Percentiles rank a stretch among this genome's conserved stretches.
Conservation (phyloP, 2,888 invertebrate species). For the Nymphalis urticae region DNA sequence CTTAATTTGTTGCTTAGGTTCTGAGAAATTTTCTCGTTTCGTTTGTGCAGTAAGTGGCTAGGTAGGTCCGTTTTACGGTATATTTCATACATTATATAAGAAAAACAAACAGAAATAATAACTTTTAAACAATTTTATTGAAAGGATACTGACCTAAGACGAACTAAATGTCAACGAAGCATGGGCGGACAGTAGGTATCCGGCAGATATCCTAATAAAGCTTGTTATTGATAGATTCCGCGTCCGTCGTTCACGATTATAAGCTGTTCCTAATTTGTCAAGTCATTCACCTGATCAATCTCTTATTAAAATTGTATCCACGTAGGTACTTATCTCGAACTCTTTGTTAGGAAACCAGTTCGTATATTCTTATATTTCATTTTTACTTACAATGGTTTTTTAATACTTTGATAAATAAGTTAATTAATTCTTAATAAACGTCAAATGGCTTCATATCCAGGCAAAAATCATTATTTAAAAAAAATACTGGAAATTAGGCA, state of each 20-base stretch:
- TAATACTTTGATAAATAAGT: not conserved
- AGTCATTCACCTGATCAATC: constrained; percentile 59
- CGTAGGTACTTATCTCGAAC: constrained; percentile 18
- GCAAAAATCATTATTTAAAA: no score
- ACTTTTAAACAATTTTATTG: not conserved
- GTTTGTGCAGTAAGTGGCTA: no score
- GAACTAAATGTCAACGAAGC: constrained; percentile 1
- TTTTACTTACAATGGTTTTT: not conserved
- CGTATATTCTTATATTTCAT: not conserved
- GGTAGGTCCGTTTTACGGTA: not conserved
- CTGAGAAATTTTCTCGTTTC: no score
- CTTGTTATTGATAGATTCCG: constrained; percentile 38
- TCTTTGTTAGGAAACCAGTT: not conserved
- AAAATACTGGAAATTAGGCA: no score
- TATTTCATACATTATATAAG: not conserved
- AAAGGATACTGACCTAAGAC: constrained; percentile 9
- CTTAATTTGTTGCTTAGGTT: no score
- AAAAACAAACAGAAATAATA: not conserved
- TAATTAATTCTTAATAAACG: not conserved
- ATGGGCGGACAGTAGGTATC: constrained; percentile 21
- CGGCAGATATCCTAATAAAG: constrained; percentile 43
- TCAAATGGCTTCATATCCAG: not conserved
- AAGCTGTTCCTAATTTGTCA: constrained; percentile 54
- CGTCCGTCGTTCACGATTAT: constrained; percentile 50
- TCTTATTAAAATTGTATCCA: constrained; percentile 32